phyloP scores from a whole-genome alignment of 2,797 vertebrate genomes.

The Cyclopterus lumpus region DNA sequence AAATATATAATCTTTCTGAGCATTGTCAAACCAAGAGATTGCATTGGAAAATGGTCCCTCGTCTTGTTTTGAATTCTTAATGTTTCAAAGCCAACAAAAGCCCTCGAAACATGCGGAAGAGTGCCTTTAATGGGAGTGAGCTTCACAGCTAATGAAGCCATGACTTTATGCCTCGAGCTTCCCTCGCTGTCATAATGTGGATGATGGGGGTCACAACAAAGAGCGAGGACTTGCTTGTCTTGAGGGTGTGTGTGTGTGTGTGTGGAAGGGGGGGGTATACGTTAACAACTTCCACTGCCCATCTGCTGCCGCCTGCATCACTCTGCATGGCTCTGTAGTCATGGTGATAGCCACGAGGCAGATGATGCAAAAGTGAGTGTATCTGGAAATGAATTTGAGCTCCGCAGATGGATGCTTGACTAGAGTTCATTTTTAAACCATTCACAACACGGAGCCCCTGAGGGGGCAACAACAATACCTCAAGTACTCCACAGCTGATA shows the following conservation, averaged over 20 bases:
- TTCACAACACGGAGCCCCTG: constrained; percentile 42
- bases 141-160: constrained; percentile 68
- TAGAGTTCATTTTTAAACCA: constrained; percentile 54
- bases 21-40: constrained; percentile 38
- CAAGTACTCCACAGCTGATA: constrained; percentile 35
- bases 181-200: constrained; percentile 33
- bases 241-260: neutral
- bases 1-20: constrained; percentile 41
- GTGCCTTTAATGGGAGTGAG: constrained; percentile 60
- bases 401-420: constrained; percentile 67
- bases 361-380: constrained; percentile 68
- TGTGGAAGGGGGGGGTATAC: constrained; percentile 11
- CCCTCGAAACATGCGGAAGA: constrained; percentile 54
- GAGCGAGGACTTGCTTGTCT: constrained; percentile 36
- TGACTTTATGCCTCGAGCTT: constrained; percentile 63
- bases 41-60: constrained; percentile 5
- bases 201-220: constrained; percentile 59
- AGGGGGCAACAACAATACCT: constrained; percentile 31
- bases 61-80: constrained; percentile 38
- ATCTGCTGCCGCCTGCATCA: constrained; percentile 61
- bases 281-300: constrained; percentile 64
- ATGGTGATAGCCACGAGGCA: constrained; percentile 70
- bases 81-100: constrained; percentile 45
- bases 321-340: constrained; percentile 60
- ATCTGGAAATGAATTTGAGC: constrained; percentile 67